phyloP scores from a whole-genome alignment of 2,113 vertebrate species.

The Eonycteris spelaea region DNA sequence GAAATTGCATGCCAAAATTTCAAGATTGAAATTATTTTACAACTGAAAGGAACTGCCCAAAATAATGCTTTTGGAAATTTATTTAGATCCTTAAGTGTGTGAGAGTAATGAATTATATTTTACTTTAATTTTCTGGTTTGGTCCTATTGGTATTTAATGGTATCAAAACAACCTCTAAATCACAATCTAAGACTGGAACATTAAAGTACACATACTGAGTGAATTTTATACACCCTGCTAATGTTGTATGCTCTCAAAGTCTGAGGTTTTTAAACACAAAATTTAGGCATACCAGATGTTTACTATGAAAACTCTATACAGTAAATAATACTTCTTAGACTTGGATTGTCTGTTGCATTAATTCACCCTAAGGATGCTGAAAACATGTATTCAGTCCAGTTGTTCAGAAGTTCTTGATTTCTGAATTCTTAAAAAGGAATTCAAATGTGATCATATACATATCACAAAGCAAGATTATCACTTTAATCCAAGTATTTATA shows the following conservation, averaged over 20 bases:
- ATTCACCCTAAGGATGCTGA: background rate
- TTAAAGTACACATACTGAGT: background rate
- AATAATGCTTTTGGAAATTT: constrained; percentile 76
- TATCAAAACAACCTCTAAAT: constrained; percentile 53
- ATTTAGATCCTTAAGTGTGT: constrained; percentile 71
- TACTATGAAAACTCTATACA: background rate
- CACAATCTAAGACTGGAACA: constrained; percentile 14
- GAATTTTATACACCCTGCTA: background rate
- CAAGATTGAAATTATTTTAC: constrained; percentile 78
- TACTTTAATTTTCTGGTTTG: constrained; percentile 70
- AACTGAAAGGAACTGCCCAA: constrained; percentile 77
- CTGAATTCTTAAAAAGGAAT: constrained; percentile 32
- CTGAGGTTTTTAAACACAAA: background rate
- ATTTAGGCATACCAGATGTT: background rate
- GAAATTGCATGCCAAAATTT: constrained; percentile 73
- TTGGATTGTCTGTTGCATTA: constrained; percentile 11
- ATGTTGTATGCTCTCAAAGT: background rate
- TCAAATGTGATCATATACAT: background rate
- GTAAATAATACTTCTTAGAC: constrained; percentile 35
- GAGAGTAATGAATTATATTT: constrained; percentile 34
- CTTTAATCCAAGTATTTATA: background rate
- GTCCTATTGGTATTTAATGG: constrained; percentile 58
- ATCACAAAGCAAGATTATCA: background rate
- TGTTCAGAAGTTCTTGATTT: constrained; percentile 44
- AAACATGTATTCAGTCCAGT: constrained; percentile 41